Evolutionary conservation across 2,888 invertebrate species (phyloP).

Genomic region (Cyclophora albipunctata): DNA sequence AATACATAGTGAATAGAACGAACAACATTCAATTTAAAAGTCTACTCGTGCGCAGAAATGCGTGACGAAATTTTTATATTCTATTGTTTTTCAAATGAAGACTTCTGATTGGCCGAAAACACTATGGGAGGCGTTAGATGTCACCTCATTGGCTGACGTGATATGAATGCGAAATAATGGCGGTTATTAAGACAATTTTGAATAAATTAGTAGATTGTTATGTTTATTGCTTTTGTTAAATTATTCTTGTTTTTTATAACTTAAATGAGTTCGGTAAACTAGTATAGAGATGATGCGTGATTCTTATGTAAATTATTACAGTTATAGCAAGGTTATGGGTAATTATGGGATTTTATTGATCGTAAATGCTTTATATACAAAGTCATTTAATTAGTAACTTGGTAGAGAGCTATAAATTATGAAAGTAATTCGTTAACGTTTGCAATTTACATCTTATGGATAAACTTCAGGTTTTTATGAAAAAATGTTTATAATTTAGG

Average conservation of each 20-base stretch:
- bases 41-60: constrained; percentile 46
- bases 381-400: too few relatives aligned
- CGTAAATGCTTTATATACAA: too few relatives aligned
- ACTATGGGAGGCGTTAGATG: constrained; percentile 47
- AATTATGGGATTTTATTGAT: too few relatives aligned
- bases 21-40: background rate
- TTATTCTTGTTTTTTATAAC: too few relatives aligned
- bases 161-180: constrained; percentile 68
- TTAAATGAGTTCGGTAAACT: too few relatives aligned
- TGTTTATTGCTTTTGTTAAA: constrained; percentile 1
- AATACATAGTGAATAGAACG: background rate
- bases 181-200: constrained; percentile 55
- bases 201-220: constrained; percentile 52
- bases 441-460: too few relatives aligned
- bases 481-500: too few relatives aligned
- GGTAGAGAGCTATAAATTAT: too few relatives aligned
- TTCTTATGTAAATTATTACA: constrained; percentile 5
- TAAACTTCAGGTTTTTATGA: too few relatives aligned
- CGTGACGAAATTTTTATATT: constrained; percentile 68
- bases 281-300: constrained; percentile 18
- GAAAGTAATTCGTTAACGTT: too few relatives aligned
- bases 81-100: constrained; percentile 72
- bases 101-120: constrained; percentile 45
- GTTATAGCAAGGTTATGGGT: too few relatives aligned
- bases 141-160: constrained; percentile 46